Evolutionary conservation across 2,888 invertebrate genomes (phyloP).

Genomic region (Buathra laborator): DNA sequence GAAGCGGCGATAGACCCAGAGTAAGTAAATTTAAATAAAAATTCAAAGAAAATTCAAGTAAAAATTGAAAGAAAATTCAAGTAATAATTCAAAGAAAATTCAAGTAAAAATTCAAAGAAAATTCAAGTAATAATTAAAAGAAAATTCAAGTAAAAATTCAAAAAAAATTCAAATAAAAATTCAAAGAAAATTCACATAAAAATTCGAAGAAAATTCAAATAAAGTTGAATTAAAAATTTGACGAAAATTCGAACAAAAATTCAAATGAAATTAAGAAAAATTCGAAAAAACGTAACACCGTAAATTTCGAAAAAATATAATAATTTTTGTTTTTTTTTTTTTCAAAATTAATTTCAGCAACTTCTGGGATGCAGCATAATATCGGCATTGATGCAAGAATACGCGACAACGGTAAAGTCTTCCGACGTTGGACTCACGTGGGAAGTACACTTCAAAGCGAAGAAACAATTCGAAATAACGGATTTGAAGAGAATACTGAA

Average conservation of each 20-base stretch:
- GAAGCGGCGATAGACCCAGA: constrained; percentile 88
- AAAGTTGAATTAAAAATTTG: too few species aligned
- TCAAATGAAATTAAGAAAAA: too few species aligned
- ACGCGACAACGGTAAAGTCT: constrained; percentile 93
- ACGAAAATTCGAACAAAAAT: too few species aligned
- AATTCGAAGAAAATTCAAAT: too few species aligned
- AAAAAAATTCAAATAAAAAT: too few species aligned
- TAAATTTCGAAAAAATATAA: too few species aligned
- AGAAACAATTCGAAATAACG: constrained; percentile 93
- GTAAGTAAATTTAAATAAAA: constrained; percentile 82
- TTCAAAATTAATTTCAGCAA: constrained; percentile 87
- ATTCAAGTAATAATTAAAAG: too few species aligned
- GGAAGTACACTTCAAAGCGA: constrained; percentile 94
- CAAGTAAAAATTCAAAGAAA: background rate
- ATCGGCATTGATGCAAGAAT: constrained; percentile 94
- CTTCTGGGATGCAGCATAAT: constrained; percentile 94
- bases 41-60: background rate
- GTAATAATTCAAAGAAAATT: constrained; percentile 1
- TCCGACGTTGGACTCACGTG: constrained; percentile 95
- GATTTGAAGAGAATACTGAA: constrained; percentile 93
- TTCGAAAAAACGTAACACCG: too few species aligned
- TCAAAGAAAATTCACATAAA: too few species aligned
- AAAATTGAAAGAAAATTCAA: constrained; percentile 7
- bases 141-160: too few species aligned
- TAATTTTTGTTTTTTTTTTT: too few species aligned